Base-by-base conservation (phyloP, 37 sponge, comb jelly and placozoan species). In the Hormiphora californensis region DNA sequence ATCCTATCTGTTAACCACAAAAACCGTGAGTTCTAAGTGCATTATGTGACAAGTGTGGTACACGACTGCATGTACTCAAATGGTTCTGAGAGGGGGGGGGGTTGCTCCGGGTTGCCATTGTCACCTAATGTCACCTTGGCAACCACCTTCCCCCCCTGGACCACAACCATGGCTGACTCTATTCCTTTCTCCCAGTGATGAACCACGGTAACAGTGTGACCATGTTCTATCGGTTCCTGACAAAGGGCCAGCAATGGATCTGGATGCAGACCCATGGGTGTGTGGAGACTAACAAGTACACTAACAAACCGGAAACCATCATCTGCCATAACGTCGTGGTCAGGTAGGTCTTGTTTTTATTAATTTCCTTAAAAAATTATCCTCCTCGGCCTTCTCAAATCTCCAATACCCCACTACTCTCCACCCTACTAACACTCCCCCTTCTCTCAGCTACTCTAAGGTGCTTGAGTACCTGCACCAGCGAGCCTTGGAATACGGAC, bases 221-320 rank as follows among this genome's bases (percentile, higher is more conserved):
- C 12, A 73, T 73, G 81, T 73, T 73, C 38, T 73, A 73, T 28
- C 81, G 81, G n/a, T 73, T 73, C 81, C 46, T 73, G 81, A 73
- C 81, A 25, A 73, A 73, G 27, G 81, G 81, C 0, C 81, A 73
- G 44, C 81, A 73, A 41, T 73, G 81, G 81, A 73, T 73, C 46
- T 73, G 81, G 81, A 73, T 73, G 81, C 81, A 73, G 46, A 73
- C 81, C n/a, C 81, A 73, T 28, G 81, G 81, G 1, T 73, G 43
- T 30, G 81, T 73, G 3, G 39, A 73, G 44, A 33, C 81, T 9
- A 73, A 73, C 81, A 73, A 73, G 46, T 73, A 46, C 46, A 73
- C 81, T 0, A 73, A 73, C 81, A 73, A 73, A 41, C 81, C 81
- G 28, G 81, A 73, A 17, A 73, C 81, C 19, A 73, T 73, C 27